A percentile compares a stretch with the other conserved stretches of the same genome.
Conservation (phyloP, 2,113 vertebrate genomes). For the Pleuronectes platessa region DNA sequence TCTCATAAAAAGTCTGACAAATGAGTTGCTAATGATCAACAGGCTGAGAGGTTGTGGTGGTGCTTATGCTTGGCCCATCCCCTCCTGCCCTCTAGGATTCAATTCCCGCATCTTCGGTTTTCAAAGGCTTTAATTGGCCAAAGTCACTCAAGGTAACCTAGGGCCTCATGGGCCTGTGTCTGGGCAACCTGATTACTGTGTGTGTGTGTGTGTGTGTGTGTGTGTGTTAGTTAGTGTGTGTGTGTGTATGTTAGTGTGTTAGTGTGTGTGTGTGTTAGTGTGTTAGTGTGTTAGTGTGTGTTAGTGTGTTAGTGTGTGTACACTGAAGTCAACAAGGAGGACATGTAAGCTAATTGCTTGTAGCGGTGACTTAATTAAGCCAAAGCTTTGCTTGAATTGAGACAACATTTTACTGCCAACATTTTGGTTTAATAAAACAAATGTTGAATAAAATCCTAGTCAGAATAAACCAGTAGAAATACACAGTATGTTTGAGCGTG, state of each 20-base stretch:
- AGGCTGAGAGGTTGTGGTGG: slow-evolving; percentile 32
- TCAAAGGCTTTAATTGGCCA: slow-evolving; percentile 70
- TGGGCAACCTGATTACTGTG: slow-evolving; percentile 54
- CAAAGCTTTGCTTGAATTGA: background rate
- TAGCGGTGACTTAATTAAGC: slow-evolving; percentile 10
- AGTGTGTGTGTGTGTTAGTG: no score
- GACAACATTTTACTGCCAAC: background rate
- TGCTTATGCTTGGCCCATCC: slow-evolving; percentile 47
- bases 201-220: background rate
- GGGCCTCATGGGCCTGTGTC: slow-evolving; percentile 59
- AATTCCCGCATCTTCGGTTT: slow-evolving; percentile 63
- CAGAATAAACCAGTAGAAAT: no score
- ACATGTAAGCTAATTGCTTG: slow-evolving; percentile 19
- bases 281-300: no score
- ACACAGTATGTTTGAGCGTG: no score
- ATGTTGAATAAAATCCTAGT: no score
- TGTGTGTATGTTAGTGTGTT: no score
- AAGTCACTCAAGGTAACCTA: slow-evolving; percentile 70
- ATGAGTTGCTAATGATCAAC: slow-evolving; percentile 15
- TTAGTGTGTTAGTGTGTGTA: background rate
- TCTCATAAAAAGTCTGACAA: background rate
- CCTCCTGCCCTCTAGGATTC: slow-evolving; percentile 25
- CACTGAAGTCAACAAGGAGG: slow-evolving; percentile 31
- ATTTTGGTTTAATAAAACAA: background rate
- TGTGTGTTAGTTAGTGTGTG: no score